Evolutionary conservation across 2,797 vertebrate species (phyloP), one percentile per base, ranked within the genome.

Genomic region (Cheirogaleus major): DNA sequence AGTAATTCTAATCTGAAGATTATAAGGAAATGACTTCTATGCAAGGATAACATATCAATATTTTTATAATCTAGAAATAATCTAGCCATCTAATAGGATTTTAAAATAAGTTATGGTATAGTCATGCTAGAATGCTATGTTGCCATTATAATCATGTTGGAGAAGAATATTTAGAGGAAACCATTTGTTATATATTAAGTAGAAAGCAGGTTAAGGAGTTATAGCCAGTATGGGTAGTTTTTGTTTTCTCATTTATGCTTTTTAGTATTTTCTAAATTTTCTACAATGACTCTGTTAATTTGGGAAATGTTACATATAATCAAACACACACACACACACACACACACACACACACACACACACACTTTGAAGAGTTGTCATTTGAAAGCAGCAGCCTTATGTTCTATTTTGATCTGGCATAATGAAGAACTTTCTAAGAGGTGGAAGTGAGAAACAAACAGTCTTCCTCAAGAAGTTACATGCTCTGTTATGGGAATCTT

Each of bases 11-110:
- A 93, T 79, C 43, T 27, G 78, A 25, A 15, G 90, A 57, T 84
- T 95, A 87, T 38, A 20, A 83, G 65, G 45, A 93, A 93, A 70
- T 87, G 15, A 35, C 59, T 63, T 52, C 43, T 72, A 22, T 22
- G 30, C 3, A 22, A 73, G 43, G 35, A 78, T 87, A 18, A 85
- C 15, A 15, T 20, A 14, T 78, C 45, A 80, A 65, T 90, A 8
- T 57, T 43, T 84, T 81, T 76, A 23, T 92, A 78, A 70, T 61
- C 67, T 70, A 82, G 50, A 88, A 87, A 84, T 52, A 83, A 90
- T 48, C 17, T 50, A 69, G 57, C 32, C 50, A 57, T 83, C n/a
- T 30, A 45, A 69, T 41, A 45, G 10, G 22, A 69, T 91, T 89
- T 91, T 30, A 43, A 95, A 88, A 65, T 81, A 69, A 80, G n/a